Percentiles rank a stretch among this genome's conserved stretches.
phyloP scores from a whole-genome alignment of 2,113 vertebrate genomes.

The Bucco capensis region DNA sequence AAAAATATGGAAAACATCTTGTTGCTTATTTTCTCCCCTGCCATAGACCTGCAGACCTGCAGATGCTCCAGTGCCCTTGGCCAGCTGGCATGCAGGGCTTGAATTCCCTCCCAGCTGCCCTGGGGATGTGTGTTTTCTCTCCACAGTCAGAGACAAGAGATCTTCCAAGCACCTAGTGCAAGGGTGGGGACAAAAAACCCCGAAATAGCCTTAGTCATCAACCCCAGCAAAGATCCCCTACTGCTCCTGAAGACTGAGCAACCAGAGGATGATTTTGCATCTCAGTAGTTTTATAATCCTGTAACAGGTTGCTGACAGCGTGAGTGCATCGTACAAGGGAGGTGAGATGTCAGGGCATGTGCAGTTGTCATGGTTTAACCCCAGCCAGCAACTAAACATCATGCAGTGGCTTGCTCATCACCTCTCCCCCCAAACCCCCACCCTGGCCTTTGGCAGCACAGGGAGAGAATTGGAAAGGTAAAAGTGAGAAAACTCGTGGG shows the following conservation, averaged over 20 bases:
- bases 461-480: no score
- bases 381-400: no score
- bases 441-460: no score
- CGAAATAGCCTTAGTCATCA: not conserved
- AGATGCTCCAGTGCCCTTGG: not conserved
- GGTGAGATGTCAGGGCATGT: not conserved
- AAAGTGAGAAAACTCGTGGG: no score
- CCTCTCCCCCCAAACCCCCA: no score
- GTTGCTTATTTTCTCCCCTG: accelerated
- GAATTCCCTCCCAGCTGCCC: not conserved
- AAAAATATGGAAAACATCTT: accelerated
- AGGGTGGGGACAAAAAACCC: not conserved
- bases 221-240: accelerated
- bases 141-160: not conserved
- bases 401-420: no score
- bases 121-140: accelerated
- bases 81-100: not conserved
- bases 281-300: not conserved
- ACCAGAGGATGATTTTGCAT: not conserved
- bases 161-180: not conserved
- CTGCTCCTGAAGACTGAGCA: not conserved
- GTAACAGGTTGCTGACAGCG: not conserved
- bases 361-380: no score
- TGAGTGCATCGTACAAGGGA: accelerated
- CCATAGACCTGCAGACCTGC: not conserved